phyloP scores from a whole-genome alignment of 2,888 invertebrate genomes.

The Caenorhabditis japonica region DNA sequence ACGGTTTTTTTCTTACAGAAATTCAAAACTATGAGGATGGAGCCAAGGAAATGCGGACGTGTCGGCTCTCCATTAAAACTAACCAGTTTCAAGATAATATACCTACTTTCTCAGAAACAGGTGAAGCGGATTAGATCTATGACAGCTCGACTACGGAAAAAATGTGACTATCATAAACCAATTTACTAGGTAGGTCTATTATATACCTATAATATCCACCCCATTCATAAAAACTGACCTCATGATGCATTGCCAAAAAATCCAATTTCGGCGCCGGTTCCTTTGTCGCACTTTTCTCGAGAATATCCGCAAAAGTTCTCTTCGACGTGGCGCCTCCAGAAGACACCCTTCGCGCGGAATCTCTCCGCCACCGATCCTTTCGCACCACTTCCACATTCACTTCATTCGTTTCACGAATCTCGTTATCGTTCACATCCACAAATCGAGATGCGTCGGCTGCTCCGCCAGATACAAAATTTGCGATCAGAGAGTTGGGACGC shows the following conservation, averaged over 20 bases:
- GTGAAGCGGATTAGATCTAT: too few species aligned
- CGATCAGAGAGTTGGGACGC: conserved; percentile 68
- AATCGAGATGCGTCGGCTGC: conserved; percentile 47
- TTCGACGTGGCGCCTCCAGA: conserved; percentile 50
- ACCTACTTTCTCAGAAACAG: too few species aligned
- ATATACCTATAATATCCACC: too few species aligned
- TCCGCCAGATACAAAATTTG: conserved; percentile 66
- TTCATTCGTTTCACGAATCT: conserved; percentile 62
- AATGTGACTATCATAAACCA: too few species aligned
- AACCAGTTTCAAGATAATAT: too few species aligned
- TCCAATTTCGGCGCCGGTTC: conserved; percentile 69
- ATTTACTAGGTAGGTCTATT: too few species aligned
- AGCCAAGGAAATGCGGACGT: too few species aligned
- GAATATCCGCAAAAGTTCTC: conserved; percentile 73
- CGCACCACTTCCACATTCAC: conserved; percentile 31
- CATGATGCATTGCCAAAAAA: conserved; percentile 74
- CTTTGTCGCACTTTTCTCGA: conserved; percentile 34
- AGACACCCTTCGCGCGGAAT: conserved; percentile 15
- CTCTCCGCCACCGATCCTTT: conserved; percentile 55
- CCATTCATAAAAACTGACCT: too few species aligned
- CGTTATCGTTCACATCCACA: conserved; percentile 77
- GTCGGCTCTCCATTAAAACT: too few species aligned
- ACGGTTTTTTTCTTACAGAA: too few species aligned
- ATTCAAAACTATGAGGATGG: too few species aligned
- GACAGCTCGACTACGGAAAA: too few species aligned